These are phyloP conservation scores for Gibbula magus DNA, from an alignment of 2,888 invertebrate genomes.

Conservation along the genomic window DNA sequence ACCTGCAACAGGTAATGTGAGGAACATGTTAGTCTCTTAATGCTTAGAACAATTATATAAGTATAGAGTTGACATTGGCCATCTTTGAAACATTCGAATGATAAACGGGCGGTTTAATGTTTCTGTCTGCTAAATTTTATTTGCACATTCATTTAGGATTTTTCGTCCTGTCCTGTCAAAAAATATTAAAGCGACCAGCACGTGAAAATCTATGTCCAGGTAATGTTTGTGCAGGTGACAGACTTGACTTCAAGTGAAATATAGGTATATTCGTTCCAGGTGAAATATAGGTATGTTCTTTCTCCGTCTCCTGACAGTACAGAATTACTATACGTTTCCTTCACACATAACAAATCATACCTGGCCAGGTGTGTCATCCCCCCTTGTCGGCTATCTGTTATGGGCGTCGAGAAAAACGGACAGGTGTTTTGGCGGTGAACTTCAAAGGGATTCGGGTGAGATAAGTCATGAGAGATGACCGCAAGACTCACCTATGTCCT, in stretches of 20 bases:
- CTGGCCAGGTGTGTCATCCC: background rate
- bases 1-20: too few relatives aligned
- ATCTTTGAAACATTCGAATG: background rate
- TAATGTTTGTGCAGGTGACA: background rate
- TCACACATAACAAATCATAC: constrained; percentile 1
- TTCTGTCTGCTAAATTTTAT: background rate
- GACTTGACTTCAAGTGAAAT: background rate
- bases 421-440: constrained; percentile 9
- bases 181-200: background rate
- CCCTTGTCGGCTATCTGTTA: background rate
- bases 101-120: background rate
- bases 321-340: background rate
- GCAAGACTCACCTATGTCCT: background rate
- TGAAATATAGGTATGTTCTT: background rate
- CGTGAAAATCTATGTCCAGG: background rate
- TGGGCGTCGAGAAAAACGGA: background rate
- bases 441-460: background rate
- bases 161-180: background rate
- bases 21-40: too few relatives aligned
- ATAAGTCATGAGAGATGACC: constrained; percentile 9
- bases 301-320: background rate
- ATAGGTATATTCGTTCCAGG: background rate
- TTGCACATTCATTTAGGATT: background rate
- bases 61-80: too few relatives aligned
- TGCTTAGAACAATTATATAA: too few relatives aligned